phyloP scores from a whole-genome alignment of 2,797 vertebrate species.

The Micrastur ruficollis region DNA sequence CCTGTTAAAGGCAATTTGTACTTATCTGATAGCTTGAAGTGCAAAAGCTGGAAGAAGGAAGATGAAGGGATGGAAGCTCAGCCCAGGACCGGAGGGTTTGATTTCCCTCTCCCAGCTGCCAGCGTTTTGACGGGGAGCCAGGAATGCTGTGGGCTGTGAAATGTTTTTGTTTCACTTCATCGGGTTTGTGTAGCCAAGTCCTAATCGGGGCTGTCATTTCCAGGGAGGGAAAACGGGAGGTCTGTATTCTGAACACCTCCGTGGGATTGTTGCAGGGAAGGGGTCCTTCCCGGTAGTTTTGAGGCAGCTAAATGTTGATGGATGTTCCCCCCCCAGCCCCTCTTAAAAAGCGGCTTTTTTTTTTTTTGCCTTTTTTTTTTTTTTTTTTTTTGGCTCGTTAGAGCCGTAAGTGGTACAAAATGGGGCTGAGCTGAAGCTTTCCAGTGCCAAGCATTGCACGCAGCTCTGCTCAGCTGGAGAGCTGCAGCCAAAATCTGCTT shows the following conservation, averaged over 20 bases:
- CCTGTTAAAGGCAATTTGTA: neutral
- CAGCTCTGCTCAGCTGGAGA: neutral
- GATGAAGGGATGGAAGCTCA: neutral
- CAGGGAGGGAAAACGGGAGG: neutral
- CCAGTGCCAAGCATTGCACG: neutral
- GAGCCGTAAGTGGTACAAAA: neutral
- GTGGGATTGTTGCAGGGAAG: neutral
- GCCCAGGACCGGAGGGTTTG: neutral
- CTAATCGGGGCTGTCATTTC: neutral
- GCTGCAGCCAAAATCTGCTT: neutral
- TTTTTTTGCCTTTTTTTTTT: neutral
- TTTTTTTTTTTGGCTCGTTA: neutral
- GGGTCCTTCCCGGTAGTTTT: neutral
- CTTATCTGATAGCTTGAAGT: neutral
- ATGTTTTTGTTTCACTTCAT: slow-evolving; percentile 46
- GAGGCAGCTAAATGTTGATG: neutral
- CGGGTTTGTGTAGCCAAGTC: neutral
- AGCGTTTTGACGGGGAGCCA: slow-evolving; percentile 13
- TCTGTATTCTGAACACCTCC: neutral
- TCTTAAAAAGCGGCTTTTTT: too few species aligned
- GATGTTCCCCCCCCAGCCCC: neutral
- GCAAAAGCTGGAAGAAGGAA: neutral
- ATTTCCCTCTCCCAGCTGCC: neutral
- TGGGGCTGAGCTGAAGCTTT: neutral
- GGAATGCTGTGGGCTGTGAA: slow-evolving; percentile 57